These are phyloP conservation scores for Pinna nobilis DNA, from an alignment of 1,140 invertebrate species.

Conservation along the genomic window DNA sequence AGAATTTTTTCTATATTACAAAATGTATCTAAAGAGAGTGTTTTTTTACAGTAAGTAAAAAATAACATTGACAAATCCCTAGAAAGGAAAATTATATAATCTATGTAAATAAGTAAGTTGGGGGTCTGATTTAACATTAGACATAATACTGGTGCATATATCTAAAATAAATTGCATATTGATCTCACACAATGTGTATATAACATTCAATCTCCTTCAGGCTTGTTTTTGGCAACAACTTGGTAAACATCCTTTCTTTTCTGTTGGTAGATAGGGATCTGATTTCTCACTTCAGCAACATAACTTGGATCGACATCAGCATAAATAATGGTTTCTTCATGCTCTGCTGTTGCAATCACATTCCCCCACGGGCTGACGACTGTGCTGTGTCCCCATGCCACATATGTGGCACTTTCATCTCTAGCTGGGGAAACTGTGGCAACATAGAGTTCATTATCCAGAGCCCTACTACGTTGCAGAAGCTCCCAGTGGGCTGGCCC, in stretches of 20 bases:
- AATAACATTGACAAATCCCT: no score
- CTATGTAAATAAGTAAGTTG: no score
- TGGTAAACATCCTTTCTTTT: constrained; percentile 86
- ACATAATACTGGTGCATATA: no score
- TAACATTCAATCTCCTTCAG: no score
- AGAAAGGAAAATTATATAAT: no score
- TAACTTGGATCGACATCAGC: constrained; percentile 86
- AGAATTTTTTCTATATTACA: no score
- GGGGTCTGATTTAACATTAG: no score
- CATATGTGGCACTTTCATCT: constrained; percentile 83
- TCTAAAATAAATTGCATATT: no score
- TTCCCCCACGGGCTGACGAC: constrained; percentile 92
- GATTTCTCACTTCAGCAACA: constrained; percentile 84
- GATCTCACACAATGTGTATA: no score
- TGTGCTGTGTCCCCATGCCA: constrained; percentile 92
- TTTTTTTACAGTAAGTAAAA: no score
- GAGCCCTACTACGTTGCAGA: constrained; percentile 85
- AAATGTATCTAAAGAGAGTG: no score
- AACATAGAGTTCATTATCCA: constrained; percentile 85
- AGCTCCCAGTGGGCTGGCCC: constrained; percentile 95
- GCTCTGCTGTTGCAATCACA: constrained; percentile 82
- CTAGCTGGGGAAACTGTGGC: constrained; percentile 82
- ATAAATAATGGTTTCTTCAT: constrained; percentile 82
- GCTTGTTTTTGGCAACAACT: no score
- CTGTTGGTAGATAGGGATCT: constrained; percentile 88